These are phyloP conservation scores for Siniperca chuatsi DNA, from an alignment of 2,113 vertebrate species.

Conservation along the genomic window DNA sequence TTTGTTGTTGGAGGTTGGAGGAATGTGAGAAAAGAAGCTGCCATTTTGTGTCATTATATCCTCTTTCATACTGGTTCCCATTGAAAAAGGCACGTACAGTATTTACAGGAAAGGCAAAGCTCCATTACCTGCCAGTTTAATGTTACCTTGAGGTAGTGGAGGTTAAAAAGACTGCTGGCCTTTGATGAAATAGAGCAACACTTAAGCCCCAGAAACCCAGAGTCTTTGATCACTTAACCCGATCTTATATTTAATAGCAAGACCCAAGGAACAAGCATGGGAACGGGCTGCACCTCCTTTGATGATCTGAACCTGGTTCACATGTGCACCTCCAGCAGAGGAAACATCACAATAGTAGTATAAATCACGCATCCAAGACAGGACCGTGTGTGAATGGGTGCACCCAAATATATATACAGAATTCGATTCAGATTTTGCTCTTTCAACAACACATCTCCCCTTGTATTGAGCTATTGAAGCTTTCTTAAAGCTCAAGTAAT, in stretches of 20 bases:
- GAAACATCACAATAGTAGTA: slow-evolving; percentile 22
- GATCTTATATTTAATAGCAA: slow-evolving; percentile 78
- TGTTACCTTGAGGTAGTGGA: slow-evolving; percentile 72
- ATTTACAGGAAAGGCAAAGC: slow-evolving; percentile 74
- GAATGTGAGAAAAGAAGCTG: slow-evolving; percentile 63
- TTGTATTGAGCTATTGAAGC: background rate
- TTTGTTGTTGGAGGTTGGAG: slow-evolving; percentile 68
- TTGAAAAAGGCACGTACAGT: slow-evolving; percentile 65
- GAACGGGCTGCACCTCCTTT: slow-evolving; percentile 64
- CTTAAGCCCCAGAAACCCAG: slow-evolving; percentile 66
- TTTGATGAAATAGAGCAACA: slow-evolving; percentile 80
- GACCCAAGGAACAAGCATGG: slow-evolving; percentile 66
- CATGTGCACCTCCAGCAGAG: slow-evolving; percentile 48
- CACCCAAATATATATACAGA: background rate
- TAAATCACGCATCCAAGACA: slow-evolving; percentile 45
- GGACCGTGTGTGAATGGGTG: slow-evolving; percentile 1
- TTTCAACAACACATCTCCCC: background rate
- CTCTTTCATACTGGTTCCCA: slow-evolving; percentile 68
- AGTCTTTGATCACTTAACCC: slow-evolving; percentile 81
- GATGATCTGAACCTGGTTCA: slow-evolving; percentile 60
- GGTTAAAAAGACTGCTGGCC: slow-evolving; percentile 70
- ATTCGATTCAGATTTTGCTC: background rate
- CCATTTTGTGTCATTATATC: slow-evolving; percentile 76
- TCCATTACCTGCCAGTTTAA: slow-evolving; percentile 75
- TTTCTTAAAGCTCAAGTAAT: background rate